phyloP scores from a whole-genome alignment of 2,797 vertebrate species.

The Bradypus variegatus region DNA sequence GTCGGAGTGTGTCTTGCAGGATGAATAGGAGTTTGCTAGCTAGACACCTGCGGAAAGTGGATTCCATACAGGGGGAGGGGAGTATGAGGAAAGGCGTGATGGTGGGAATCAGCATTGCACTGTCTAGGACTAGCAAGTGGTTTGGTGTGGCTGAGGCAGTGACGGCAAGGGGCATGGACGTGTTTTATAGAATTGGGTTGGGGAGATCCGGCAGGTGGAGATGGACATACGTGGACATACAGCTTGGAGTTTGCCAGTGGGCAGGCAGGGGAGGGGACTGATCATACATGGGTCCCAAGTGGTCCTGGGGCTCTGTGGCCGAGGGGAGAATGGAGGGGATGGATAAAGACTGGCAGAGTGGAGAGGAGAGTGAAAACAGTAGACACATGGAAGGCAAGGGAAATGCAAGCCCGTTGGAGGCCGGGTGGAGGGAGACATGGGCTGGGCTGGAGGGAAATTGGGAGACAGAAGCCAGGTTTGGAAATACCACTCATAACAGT shows the following conservation, averaged over 20 bases:
- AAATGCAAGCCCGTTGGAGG: not conserved
- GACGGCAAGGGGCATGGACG: not conserved
- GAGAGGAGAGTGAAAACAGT: not conserved
- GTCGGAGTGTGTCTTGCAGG: not conserved
- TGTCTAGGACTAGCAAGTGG: too few relatives aligned
- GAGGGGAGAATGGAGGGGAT: not conserved
- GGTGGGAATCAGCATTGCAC: too few relatives aligned
- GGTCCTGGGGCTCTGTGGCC: not conserved
- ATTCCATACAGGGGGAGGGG: not conserved
- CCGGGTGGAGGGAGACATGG: not conserved
- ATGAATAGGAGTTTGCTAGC: not conserved
- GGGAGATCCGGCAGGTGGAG: not conserved
- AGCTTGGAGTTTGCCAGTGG: too few relatives aligned
- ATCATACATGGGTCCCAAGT: too few relatives aligned
- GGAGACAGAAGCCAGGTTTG: not conserved
- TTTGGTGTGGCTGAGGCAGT: not conserved
- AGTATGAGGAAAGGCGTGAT: too few relatives aligned
- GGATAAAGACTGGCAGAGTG: not conserved
- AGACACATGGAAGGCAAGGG: not conserved
- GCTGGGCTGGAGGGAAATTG: not conserved
- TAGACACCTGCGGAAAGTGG: not conserved
- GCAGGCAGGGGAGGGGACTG: too few relatives aligned
- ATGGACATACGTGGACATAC: too few relatives aligned
- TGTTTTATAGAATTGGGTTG: not conserved
- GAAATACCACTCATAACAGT: not conserved